phyloP scores from a whole-genome alignment of 2,888 invertebrate species.

The Mylabris sibirica region DNA sequence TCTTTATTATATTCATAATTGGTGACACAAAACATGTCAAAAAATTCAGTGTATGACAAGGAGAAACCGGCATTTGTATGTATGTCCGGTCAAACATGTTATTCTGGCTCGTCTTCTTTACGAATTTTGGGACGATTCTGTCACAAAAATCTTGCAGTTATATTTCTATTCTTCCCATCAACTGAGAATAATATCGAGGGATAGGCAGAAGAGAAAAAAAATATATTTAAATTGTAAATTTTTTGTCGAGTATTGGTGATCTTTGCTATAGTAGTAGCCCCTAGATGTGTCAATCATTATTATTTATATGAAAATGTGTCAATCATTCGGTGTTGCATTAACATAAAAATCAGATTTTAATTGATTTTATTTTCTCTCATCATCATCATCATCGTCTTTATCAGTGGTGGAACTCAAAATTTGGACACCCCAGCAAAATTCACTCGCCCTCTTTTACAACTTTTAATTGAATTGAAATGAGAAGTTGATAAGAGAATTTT shows the following conservation, averaged over 20 bases:
- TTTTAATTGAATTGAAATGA: too few species aligned
- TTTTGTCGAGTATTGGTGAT: not conserved
- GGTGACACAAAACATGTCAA: conserved; percentile 56
- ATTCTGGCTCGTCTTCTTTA: conserved; percentile 21
- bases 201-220: too few species aligned
- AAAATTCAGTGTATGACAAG: conserved; percentile 49
- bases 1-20: conserved; percentile 55
- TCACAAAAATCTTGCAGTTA: not conserved
- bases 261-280: not conserved
- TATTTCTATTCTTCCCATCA: not conserved
- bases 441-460: too few species aligned
- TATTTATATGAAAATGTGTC: not conserved
- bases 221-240: conserved; percentile 9
- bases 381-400: not conserved
- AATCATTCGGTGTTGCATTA: not conserved
- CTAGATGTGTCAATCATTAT: not conserved
- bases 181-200: too few species aligned
- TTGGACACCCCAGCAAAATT: too few species aligned
- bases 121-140: not conserved
- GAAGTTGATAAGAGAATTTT: too few species aligned
- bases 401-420: not conserved
- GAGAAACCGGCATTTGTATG: conserved; percentile 3
- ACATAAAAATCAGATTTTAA: conserved; percentile 3
- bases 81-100: conserved; percentile 30
- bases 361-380: not conserved